A percentile compares a stretch with the other conserved stretches of the same genome.
These are phyloP conservation scores for Cephus pygmeus DNA, from an alignment of 2,888 invertebrate genomes.

Conservation along the genomic window DNA sequence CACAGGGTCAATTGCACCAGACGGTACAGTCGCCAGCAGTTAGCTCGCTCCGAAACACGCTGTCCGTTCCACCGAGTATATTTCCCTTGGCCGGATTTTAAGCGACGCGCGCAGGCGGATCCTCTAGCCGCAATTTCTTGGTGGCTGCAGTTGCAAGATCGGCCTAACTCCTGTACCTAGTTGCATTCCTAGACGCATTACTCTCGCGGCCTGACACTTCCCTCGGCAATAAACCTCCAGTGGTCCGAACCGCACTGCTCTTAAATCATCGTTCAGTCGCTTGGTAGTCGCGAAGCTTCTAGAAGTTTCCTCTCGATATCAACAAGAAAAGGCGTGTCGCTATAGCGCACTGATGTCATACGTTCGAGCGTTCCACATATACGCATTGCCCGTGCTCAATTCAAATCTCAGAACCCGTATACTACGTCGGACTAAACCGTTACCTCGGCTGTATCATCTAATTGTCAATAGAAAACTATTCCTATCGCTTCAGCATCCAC, in stretches of 20 bases:
- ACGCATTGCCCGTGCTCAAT: background rate
- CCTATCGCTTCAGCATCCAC: background rate
- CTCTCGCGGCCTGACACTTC: background rate
- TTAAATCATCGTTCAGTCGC: background rate
- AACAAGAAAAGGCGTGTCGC: background rate
- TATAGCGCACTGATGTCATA: background rate
- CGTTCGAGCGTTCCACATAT: background rate
- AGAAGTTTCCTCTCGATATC: background rate
- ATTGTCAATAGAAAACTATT: background rate
- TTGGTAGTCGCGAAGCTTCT: background rate
- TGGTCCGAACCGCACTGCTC: background rate
- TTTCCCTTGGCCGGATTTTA: background rate
- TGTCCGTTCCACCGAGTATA: background rate
- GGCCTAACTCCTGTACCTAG: background rate
- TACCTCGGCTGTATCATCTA: background rate
- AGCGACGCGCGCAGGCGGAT: background rate
- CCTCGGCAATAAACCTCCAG: background rate
- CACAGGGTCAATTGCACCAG: conserved; percentile 25
- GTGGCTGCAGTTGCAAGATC: background rate
- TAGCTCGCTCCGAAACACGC: background rate
- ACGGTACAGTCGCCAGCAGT: conserved; percentile 17
- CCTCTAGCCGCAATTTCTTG: background rate
- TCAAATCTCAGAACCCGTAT: background rate
- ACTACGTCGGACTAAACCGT: background rate
- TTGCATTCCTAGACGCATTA: background rate